Evolutionary conservation across 2,888 invertebrate species (phyloP), one percentile per base, ranked within the genome.

Genomic region (Amphipyra berbera): DNA sequence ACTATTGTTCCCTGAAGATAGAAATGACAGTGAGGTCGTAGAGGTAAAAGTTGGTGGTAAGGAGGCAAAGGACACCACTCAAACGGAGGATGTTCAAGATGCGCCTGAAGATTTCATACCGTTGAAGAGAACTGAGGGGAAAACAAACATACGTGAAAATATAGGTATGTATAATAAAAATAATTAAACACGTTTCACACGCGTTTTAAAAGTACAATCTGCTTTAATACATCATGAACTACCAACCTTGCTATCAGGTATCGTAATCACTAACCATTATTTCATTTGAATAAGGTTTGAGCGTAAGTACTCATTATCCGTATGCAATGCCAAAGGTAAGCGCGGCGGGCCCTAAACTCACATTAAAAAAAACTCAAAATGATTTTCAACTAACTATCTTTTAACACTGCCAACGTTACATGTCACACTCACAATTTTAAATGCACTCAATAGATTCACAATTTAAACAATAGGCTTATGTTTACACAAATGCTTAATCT

Each of bases 1-100:
- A 63, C 78, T 94, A 35, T 73, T 94, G 12, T 93, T 94, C 71
- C 86, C 91, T 63, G 93, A 94, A 77, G 91, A 93, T 30, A 93
- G 92, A 61, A 88, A 84, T 73, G 88, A 87, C 49, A 86, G 85
- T 79, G 85, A 83, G 38, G 69, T 44, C 5, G 6, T 81, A 35
- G 37, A 30, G 12, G 10, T 1, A 8, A 30, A 21, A 30, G 14
- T 6, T 1, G 1, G 9, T 21, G 13, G 2, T 35, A 44, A 33
- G 7, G 6, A 37, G 27, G 13, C 15, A 7, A 72, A 56, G 2
- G 37, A 46, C 30, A 40, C 9, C 13, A 61, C 60, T 30, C 67
- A 53, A 37, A 78, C 75, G 15, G 60, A 69, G 6, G 42, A 74
- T 61, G 38, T 57, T 45, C 57, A 67, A 12, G 52, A 61, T 35